phyloP scores from a whole-genome alignment of 1,140 invertebrate genomes.

The Tetramorium parvispinum region DNA sequence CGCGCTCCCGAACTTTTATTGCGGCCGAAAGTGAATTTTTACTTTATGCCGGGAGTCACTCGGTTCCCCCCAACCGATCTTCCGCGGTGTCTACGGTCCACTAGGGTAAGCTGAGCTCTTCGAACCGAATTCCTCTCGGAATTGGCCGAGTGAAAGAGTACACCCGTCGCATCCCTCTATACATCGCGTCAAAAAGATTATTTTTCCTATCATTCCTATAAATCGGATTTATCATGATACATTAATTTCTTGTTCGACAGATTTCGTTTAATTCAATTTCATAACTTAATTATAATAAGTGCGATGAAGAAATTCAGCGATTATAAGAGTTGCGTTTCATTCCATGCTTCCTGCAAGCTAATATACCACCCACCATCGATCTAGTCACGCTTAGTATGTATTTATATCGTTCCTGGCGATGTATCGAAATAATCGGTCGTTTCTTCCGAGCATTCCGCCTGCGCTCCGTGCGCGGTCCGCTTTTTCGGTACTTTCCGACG shows the following conservation, averaged over 20 bases:
- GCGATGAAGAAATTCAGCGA: slow-evolving; percentile 41
- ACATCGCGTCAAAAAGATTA: background rate
- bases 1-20: slow-evolving; percentile 62
- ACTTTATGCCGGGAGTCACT: slow-evolving; percentile 58
- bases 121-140: slow-evolving; percentile 42
- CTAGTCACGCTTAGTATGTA: background rate
- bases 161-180: background rate
- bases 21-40: slow-evolving; percentile 63
- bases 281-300: slow-evolving; percentile 40
- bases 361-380: background rate
- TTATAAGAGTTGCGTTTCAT: slow-evolving; percentile 23
- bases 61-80: background rate
- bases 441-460: slow-evolving; percentile 63
- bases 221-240: background rate
- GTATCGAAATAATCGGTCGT: slow-evolving; percentile 67
- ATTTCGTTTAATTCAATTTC: background rate
- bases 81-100: slow-evolving; percentile 10
- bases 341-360: background rate
- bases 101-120: slow-evolving; percentile 10
- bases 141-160: slow-evolving; percentile 26
- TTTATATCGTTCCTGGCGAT: slow-evolving; percentile 44
- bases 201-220: slow-evolving; percentile 5
- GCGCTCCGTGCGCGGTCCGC: slow-evolving; percentile 56
- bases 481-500: slow-evolving; percentile 74
- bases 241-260: background rate